Conservation (phyloP, 2,113 vertebrate species). For the Sceloporus tristichus region DNA sequence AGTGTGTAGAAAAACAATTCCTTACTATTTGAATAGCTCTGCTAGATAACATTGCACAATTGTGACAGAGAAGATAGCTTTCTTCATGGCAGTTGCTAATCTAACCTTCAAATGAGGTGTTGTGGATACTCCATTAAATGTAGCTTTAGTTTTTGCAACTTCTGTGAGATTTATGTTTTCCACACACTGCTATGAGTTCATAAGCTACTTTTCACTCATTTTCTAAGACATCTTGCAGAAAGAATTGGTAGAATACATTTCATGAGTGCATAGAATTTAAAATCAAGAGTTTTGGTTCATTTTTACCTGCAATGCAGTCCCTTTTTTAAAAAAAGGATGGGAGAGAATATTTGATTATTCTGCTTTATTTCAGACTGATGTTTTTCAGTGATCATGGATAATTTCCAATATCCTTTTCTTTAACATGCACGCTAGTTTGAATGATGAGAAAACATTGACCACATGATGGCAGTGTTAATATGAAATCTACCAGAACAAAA, state of each 20-base stretch:
- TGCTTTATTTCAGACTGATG: not conserved
- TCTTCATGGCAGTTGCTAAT: not conserved
- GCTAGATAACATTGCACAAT: not conserved
- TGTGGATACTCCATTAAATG: not conserved
- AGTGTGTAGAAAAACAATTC: not conserved
- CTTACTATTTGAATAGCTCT: not conserved
- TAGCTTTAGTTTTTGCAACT: not conserved
- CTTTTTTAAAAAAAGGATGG: not conserved
- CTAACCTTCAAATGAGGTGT: not conserved
- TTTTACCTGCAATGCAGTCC: not conserved
- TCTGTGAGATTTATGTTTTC: not conserved
- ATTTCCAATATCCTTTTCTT: not conserved
- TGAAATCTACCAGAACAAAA: not conserved
- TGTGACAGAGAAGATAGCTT: not conserved
- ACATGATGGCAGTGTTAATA: constrained; percentile 52
- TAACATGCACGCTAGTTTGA: rapidly evolving
- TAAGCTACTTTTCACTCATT: not conserved
- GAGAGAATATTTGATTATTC: not conserved
- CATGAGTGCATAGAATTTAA: not conserved
- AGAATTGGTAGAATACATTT: not conserved
- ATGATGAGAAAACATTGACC: constrained; percentile 19
- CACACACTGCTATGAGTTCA: not conserved
- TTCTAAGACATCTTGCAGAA: not conserved
- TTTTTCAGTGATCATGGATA: not conserved
- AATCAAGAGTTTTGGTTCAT: not conserved